Evolutionary conservation across 2,797 vertebrate genomes (phyloP), one percentile per base, ranked within the genome.

Genomic region (Premnoplex brunnescens): DNA sequence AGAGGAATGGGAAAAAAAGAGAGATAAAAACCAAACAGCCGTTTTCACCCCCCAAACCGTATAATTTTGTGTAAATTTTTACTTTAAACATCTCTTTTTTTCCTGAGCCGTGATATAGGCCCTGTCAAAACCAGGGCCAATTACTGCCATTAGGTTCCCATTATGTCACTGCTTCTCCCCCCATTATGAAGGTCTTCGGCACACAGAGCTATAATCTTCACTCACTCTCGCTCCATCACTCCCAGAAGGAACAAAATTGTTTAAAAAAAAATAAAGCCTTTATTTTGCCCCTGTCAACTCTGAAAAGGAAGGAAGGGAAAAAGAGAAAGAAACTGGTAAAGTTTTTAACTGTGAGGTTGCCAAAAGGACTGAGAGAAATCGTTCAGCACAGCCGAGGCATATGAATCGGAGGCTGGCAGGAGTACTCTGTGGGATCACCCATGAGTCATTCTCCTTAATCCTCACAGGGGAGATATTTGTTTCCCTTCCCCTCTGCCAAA

Each of bases 61-160:
- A 98, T 99, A 99, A 99, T 99, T 99, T 99, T 99, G 99, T 99
- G 99, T 99, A 99, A 99, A 99, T 99, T 98, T 98, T 99, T 98
- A 98, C 97, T 99, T 98, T 98, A 98, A 98, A 98, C 98, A 98
- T 98, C 97, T 98, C 98, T 99, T 98, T 98, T 98, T 98, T 98
- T 98, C 98, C 98, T 98, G 99, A 98, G 98, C 99, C 95, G 99
- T 99, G 99, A 99, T 99, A 99, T 98, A 98, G 98, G 98, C 97
- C 98, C 99, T 99, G 99, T 99, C 99, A 99, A 99, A 99, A 98
- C 98, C 98, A 98, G 98, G 98, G 94, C 98, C 99, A 99, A 99
- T 99, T 99, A 99, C 98, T 98, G 98, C 99, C 99, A 99, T 99
- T 99, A 99, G 99, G 98, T 98, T 98, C 98, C 98, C 99, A 99